These are phyloP conservation scores for Apteryx owenii DNA, from an alignment of 2,113 vertebrate genomes.

Conservation along the genomic window DNA sequence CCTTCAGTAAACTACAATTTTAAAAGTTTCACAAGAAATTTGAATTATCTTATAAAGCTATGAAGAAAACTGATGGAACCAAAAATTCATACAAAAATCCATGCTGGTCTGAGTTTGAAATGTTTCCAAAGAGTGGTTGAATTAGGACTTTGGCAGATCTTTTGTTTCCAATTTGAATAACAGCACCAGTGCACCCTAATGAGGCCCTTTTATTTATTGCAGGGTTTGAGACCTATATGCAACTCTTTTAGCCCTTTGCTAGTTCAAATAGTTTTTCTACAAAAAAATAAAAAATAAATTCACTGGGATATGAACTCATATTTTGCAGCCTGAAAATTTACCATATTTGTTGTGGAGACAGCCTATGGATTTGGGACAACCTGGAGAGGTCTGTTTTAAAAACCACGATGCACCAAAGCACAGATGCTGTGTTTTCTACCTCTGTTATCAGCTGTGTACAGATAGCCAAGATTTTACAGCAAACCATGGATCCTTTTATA, in stretches of 20 bases:
- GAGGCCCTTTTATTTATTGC: neutral
- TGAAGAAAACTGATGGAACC: neutral
- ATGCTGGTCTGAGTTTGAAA: neutral
- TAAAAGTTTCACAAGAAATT: neutral
- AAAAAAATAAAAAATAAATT: neutral
- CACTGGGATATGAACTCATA: neutral
- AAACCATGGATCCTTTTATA: neutral
- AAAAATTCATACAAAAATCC: neutral
- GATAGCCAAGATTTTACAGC: neutral
- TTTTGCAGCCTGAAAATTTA: neutral
- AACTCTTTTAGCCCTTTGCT: neutral
- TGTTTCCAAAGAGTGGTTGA: neutral
- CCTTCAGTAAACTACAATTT: neutral
- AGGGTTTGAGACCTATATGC: neutral
- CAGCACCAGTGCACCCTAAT: neutral
- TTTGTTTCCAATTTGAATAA: neutral
- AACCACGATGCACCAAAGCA: neutral
- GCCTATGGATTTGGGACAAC: neutral
- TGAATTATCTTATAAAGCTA: neutral
- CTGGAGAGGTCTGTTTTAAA: neutral
- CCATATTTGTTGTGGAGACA: neutral
- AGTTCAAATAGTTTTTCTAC: neutral
- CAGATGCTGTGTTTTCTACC: neutral
- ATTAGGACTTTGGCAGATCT: neutral
- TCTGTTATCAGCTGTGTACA: neutral